Conservation (phyloP, 2,888 invertebrate genomes). For the Oxycera nigricornis region DNA sequence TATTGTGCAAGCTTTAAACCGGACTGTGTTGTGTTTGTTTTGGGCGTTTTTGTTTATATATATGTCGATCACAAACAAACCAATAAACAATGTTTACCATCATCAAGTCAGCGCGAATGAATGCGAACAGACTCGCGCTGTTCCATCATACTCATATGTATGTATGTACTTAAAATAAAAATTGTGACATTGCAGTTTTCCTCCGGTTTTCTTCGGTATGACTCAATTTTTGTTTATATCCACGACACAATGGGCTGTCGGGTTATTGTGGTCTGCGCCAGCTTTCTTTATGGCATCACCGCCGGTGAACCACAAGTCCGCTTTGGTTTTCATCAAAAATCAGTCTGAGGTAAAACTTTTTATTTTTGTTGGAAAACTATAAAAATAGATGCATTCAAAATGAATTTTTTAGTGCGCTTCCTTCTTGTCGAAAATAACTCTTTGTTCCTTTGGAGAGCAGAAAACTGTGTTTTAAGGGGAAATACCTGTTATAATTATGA, state of each 20-base stretch:
- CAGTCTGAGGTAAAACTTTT: too few relatives aligned
- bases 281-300: not conserved
- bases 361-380: not conserved
- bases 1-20: slow-evolving; percentile 2
- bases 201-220: not conserved
- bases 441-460: too few relatives aligned
- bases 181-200: not conserved
- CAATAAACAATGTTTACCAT: not conserved
- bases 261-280: not conserved
- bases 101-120: not conserved
- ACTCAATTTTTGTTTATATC: not conserved
- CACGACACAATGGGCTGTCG: not conserved
- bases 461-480: too few relatives aligned
- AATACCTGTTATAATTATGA: too few relatives aligned
- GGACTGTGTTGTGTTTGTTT: not conserved
- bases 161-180: not conserved
- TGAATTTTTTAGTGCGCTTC: too few relatives aligned
- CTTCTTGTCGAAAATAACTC: too few relatives aligned
- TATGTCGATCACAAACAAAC: not conserved
- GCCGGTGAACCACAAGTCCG: too few relatives aligned
- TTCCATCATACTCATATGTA: not conserved
- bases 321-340: too few relatives aligned
- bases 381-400: too few relatives aligned
- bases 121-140: not conserved
- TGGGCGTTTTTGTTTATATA: not conserved